Percentiles rank a stretch among this genome's conserved stretches.
Conservation (phyloP, 1,140 invertebrate species). For the Mesaphorura yosii region DNA sequence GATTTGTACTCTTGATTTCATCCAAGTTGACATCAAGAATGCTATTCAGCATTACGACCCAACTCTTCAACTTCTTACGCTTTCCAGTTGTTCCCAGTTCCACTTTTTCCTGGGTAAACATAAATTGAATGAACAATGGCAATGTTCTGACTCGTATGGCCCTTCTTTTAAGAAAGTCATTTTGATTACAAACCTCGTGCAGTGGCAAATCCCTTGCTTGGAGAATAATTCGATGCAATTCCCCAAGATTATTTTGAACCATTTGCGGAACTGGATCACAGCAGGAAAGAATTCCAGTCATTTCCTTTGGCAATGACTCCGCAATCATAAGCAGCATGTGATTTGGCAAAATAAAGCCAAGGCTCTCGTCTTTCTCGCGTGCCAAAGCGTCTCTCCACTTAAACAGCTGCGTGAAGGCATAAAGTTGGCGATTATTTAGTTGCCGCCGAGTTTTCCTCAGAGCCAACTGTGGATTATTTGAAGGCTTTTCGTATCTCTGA, state of each 20-base stretch:
- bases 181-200: constrained; percentile 39
- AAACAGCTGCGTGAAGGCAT: constrained; percentile 68
- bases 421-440: constrained; percentile 76
- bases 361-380: constrained; percentile 79
- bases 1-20: background rate
- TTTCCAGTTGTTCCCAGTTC: constrained; percentile 1
- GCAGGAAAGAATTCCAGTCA: constrained; percentile 83
- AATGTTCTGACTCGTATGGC: background rate
- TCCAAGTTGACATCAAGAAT: constrained; percentile 19
- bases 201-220: constrained; percentile 61
- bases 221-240: constrained; percentile 63
- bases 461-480: constrained; percentile 32
- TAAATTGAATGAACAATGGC: background rate
- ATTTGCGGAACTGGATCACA: constrained; percentile 87
- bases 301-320: constrained; percentile 79
- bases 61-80: constrained; percentile 20
- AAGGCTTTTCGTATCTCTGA: constrained; percentile 68
- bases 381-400: constrained; percentile 79
- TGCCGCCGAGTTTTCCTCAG: constrained; percentile 57
- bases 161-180: constrained; percentile 4
- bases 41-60: constrained; percentile 22
- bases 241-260: constrained; percentile 60
- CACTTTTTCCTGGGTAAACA: constrained; percentile 5
- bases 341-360: constrained; percentile 82
- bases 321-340: constrained; percentile 88